phyloP scores from a whole-genome alignment of 1,140 invertebrate genomes.

The Temnothorax nylanderi region DNA sequence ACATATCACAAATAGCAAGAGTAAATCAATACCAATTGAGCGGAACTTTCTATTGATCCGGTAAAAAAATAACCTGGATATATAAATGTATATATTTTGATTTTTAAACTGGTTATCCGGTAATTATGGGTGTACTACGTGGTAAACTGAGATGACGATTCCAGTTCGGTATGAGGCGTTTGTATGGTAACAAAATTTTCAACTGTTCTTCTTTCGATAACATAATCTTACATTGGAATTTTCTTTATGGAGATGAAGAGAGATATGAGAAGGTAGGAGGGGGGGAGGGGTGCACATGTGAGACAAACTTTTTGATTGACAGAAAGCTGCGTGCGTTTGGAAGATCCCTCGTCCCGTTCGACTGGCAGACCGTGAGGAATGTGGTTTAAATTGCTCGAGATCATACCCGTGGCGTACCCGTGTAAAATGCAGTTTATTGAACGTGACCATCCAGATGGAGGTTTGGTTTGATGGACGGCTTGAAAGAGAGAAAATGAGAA shows the following conservation, averaged over 20 bases:
- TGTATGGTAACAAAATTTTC: not conserved
- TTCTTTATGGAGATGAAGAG: not conserved
- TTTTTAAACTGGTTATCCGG: not conserved
- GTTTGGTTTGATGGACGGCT: not conserved
- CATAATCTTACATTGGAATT: not conserved
- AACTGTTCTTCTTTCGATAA: not conserved
- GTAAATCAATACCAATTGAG: not conserved
- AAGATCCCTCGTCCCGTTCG: not conserved
- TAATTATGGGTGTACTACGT: not conserved
- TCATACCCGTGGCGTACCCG: not conserved
- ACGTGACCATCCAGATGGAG: not conserved
- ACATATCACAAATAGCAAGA: not conserved
- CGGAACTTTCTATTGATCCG: not conserved
- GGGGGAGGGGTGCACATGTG: not conserved
- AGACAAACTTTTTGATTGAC: conserved; percentile 13
- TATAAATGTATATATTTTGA: not conserved
- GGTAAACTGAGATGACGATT: not conserved
- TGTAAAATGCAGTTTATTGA: not conserved
- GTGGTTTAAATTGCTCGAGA: not conserved
- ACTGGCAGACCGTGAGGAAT: not conserved
- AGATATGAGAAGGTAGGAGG: not conserved
- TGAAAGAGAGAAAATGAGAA: not conserved
- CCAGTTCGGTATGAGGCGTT: not conserved
- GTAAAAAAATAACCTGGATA: not conserved
- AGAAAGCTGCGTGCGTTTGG: conserved; percentile 7